A percentile compares a stretch with the other conserved stretches of the same genome.
These are phyloP conservation scores for Nephotettix cincticeps DNA, from an alignment of 1,140 invertebrate genomes.

Conservation along the genomic window DNA sequence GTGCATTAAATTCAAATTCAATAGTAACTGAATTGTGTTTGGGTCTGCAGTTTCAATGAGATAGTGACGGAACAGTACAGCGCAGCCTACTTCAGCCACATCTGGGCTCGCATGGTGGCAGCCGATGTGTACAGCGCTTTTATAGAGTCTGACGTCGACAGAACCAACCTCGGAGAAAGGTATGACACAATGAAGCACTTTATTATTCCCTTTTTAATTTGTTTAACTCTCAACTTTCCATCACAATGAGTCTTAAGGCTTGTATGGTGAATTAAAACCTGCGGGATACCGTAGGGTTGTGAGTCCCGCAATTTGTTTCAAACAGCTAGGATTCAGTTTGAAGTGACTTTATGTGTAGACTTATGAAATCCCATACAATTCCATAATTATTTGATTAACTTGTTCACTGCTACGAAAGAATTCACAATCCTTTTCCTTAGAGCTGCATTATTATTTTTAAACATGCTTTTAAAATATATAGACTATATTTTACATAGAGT, in stretches of 20 bases:
- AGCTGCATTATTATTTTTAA: too few species aligned
- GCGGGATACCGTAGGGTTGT: background rate
- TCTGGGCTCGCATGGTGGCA: conserved; percentile 86
- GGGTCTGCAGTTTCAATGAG: conserved; percentile 60
- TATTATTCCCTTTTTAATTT: background rate
- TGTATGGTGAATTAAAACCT: background rate
- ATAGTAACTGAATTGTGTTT: too few species aligned
- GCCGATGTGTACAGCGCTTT: conserved; percentile 88
- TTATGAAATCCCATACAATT: too few species aligned
- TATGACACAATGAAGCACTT: conserved; percentile 9
- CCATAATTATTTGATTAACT: too few species aligned
- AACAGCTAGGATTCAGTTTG: too few species aligned
- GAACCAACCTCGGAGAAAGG: conserved; percentile 43
- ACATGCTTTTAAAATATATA: too few species aligned
- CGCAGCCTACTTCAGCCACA: conserved; percentile 67
- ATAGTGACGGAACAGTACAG: conserved; percentile 70
- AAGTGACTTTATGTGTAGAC: background rate
- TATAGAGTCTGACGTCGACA: conserved; percentile 57
- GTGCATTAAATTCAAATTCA: too few species aligned
- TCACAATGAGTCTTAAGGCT: background rate
- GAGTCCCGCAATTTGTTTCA: too few species aligned
- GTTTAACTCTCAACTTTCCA: background rate
- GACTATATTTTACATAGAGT: too few species aligned
- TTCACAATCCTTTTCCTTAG: too few species aligned
- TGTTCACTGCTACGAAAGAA: too few species aligned